Evolutionary conservation across 2,888 invertebrate species (phyloP), one percentile per base, ranked within the genome.

Genomic region (Stegophylla sp.): DNA sequence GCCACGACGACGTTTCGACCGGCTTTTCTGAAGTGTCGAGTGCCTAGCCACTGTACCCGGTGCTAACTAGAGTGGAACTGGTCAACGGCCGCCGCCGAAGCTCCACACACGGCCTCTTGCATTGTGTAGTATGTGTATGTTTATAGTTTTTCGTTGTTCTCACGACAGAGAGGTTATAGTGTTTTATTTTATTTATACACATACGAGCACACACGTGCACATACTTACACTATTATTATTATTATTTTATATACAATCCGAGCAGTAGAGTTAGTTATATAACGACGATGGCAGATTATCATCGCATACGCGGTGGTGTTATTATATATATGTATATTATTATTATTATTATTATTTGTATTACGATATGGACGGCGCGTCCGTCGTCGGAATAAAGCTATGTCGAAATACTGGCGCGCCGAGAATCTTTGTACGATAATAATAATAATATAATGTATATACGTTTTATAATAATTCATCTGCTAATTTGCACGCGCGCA

Each of bases 31-130:
- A 1, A 51, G n/a, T 20, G 12, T 23, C 56, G 23, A 10, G 3
- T 20, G 9, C 56, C 20, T 3, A 7, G 53, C 4, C 1, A 56
- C 34, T 34, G 34, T 7, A 34, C 3, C 56, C n/a, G 23, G 56
- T 10, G 76, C 26, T 28, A 76, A 67, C 43, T 76, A 76, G 76
- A 76, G 53, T 45, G 43, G 76, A 76, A 76, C 76, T 26, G 76
- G 66, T 76, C 66, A 66, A 53, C 53, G 53, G 23, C 41, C 56
- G 41, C 56, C 17, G 72, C 7, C n/a, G 34, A 34, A 34, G 34
- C 23, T 48, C 41, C 64, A 26, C 26, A 13, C 9, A 28, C 45
- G 10, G 51, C 43, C 7, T 5, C 34, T 34, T n/a, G n/a, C n/a
- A n/a, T n/a, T n/a, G n/a, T n/a, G n/a, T n/a, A n/a, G n/a, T n/a